These are phyloP conservation scores for Globodera ellingtonae DNA, from an alignment of 1,140 invertebrate genomes.

Conservation along the genomic window DNA sequence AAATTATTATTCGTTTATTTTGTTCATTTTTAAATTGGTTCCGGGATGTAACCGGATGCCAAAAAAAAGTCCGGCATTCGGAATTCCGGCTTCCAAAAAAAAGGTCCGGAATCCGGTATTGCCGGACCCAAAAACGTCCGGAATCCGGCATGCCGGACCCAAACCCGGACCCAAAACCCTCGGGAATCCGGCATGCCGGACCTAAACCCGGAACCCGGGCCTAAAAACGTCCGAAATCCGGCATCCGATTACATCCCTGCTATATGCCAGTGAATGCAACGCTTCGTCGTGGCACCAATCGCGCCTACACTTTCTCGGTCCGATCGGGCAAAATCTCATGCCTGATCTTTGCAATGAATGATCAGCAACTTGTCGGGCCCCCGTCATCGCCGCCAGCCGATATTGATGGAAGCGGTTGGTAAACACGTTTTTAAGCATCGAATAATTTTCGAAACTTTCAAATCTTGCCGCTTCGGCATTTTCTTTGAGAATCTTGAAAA, in stretches of 20 bases:
- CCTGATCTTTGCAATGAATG: slow-evolving; percentile 60
- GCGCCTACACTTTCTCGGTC: slow-evolving; percentile 53
- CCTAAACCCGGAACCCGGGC: not conserved
- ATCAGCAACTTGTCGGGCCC: slow-evolving; percentile 56
- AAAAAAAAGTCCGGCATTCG: too few species aligned
- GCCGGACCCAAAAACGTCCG: not conserved
- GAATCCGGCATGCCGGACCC: not conserved
- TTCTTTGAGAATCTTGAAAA: too few species aligned
- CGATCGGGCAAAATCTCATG: slow-evolving; percentile 61
- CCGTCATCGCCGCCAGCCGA: slow-evolving; percentile 46
- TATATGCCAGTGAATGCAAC: not conserved
- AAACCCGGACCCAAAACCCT: not conserved
- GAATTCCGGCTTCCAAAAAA: too few species aligned
- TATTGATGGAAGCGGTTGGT: slow-evolving; percentile 62
- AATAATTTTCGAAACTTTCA: too few species aligned
- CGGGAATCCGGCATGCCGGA: not conserved
- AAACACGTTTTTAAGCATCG: too few species aligned
- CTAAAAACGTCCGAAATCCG: not conserved
- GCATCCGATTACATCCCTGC: not conserved
- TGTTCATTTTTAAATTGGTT: too few species aligned
- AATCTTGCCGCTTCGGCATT: too few species aligned
- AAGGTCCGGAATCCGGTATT: too few species aligned
- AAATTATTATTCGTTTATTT: not conserved
- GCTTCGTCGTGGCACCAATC: slow-evolving; percentile 3
- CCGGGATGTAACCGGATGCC: too few species aligned